Evolutionary conservation across 2,797 vertebrate genomes (phyloP).

Genomic region (Onychomys torridus): DNA sequence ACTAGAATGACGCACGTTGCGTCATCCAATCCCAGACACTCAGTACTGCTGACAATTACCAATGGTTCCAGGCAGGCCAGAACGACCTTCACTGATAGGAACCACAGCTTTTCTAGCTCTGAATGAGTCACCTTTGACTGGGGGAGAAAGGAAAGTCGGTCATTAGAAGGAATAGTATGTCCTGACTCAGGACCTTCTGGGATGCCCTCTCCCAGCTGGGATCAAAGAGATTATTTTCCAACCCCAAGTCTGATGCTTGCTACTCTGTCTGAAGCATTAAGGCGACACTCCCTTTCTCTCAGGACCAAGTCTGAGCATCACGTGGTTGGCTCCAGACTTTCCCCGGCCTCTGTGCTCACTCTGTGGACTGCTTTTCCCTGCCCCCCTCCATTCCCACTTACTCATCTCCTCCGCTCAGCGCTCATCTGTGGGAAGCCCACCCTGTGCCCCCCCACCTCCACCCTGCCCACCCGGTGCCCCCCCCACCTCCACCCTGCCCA

Average conservation of each 20-base stretch:
- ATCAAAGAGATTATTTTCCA: neutral
- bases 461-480: too few species aligned
- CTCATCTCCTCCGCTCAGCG: neutral
- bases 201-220: neutral
- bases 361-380: too few species aligned
- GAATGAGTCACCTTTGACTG: neutral
- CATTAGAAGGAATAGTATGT: neutral
- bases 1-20: accelerated
- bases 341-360: neutral
- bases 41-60: accelerated
- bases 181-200: neutral
- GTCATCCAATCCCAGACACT: neutral
- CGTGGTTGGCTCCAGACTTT: neutral
- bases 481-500: too few species aligned
- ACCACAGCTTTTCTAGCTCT: accelerated
- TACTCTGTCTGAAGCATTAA: neutral
- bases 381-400: too few species aligned
- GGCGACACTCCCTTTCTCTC: neutral
- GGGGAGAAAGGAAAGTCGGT: neutral
- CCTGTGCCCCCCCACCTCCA: neutral
- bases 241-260: neutral
- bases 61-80: too few species aligned
- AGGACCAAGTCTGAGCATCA: neutral
- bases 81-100: neutral
- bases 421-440: neutral